Base-by-base conservation (phyloP, 1,140 invertebrate genomes). In the Thereuonema tuberculata region DNA sequence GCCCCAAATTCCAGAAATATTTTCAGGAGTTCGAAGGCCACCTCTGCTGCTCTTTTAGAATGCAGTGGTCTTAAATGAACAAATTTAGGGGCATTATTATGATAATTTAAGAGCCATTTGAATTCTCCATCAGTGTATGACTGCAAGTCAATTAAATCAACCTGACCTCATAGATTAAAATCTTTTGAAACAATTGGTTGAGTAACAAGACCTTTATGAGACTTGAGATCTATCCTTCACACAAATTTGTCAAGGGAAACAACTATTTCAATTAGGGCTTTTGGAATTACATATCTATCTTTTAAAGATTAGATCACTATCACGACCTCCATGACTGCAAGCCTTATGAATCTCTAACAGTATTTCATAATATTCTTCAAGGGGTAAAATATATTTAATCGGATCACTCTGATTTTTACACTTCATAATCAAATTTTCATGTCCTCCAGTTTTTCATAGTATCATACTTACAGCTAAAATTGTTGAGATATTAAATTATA, bases 51-150 rank as follows among this genome's bases (percentile, higher is more conserved):
- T 56, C 27, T 21, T 29, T 55, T 47, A 14, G 17, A 53, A 26
- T 59, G 54, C n/a, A 60, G 59, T 37, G 53, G 25, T 3, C 27
- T 29, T 17, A 56, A 48, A n/a, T 54, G 27, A 28, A 56, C 23
- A 24, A 60, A 60, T 37, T 56, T 60, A 2, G 37, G 54, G 46
- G 54, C 43, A 60, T 56, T 50, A 55, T 60, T 43, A 23, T 56
- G 53, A 46, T 56, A 60, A 29, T 56, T 57, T n/a, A 56, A 24
- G 46, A 61, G 56, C 58, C 52, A 55, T 27, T 60, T 60, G 25
- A 15, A 47, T 3, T 55, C 52, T n/a, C 31, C 46, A 21, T 60
- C 59, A 27, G 37, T 1, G 21, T 28, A 29, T 28, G 12, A 26
- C 5, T 60, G 52, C 37, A 48, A 25, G 20, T 60, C 58, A 20